Base-by-base conservation (phyloP, 2,888 invertebrate species). In the Leptinotarsa rubiginosa region DNA sequence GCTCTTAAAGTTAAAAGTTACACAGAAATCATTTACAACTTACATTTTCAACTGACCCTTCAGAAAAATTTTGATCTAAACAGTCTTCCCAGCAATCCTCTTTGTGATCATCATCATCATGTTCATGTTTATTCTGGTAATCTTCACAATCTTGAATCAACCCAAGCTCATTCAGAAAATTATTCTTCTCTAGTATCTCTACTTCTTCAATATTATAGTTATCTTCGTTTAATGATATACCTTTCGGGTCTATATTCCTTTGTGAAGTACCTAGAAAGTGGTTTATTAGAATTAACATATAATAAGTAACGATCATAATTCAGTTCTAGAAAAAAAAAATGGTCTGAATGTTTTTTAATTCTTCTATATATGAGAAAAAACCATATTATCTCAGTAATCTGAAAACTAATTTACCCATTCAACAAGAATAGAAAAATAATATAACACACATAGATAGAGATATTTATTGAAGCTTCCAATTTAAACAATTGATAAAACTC, bases 111-210 rank as follows among this genome's bases (percentile, higher is more conserved):
- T 78, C 78, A 70, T 78, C 87, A 49, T 83, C 83, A 65, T 85
- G 83, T 74, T 70, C 68, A 16, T 87, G 86, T 62, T 86, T 86
- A 47, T 78, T 77, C 67, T 77, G 86, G 16, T 83, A 82, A 50
- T 77, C 69, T 41, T 81, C 83, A 70, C 86, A 84, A 78, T 86
- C 86, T 78, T 86, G 85, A 73, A 84, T 84, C 69, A 87, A 80
- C 10, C 86, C 86, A 75, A 87, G 80, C 75, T 86, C 84, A 79
- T 84, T 86, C 70, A 87, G 83, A 82, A 86, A 87, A 76, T 81
- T 82, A 22, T 82, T 83, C 75, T 87, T 87, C 67, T 85, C 84
- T 62, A 78, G 75, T 74, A 80, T 84, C 69, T 81, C 80, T 31
- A 79, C 78, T 67, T 76, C 78, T 22, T 71, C 73, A 52, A 79